Percentiles rank a stretch among this genome's conserved stretches.
phyloP scores from a whole-genome alignment of 2,797 vertebrate species.

The Rhinogobio ventralis region DNA sequence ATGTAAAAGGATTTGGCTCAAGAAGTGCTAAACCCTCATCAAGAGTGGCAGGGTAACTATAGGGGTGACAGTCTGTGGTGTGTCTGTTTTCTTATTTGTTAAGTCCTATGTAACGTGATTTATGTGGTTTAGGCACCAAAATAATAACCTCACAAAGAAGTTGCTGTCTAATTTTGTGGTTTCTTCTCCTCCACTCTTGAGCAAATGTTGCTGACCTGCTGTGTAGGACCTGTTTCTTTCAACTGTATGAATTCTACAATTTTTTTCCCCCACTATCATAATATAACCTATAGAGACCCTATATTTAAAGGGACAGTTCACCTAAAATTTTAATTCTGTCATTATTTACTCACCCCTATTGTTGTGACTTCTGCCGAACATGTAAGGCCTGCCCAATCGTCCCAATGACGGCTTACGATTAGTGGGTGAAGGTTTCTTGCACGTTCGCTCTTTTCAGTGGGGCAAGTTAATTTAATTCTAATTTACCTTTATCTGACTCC shows the following conservation, averaged over 20 bases:
- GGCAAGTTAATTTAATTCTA: too few species aligned
- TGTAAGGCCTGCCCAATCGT: too few species aligned
- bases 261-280: background rate
- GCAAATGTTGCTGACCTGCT: background rate
- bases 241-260: background rate
- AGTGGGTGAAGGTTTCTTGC: too few species aligned
- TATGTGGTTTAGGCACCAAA: background rate
- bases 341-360: background rate
- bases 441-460: too few species aligned
- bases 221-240: background rate
- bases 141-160: background rate
- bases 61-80: background rate
- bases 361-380: too few species aligned
- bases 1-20: slow-evolving; percentile 55
- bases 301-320: background rate
- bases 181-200: background rate
- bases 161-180: background rate
- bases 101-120: background rate
- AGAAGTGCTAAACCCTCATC: slow-evolving; percentile 32
- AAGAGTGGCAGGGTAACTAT: slow-evolving; percentile 9
- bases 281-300: background rate
- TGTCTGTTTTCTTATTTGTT: background rate
- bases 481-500: too few species aligned
- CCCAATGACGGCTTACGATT: too few species aligned
- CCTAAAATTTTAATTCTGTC: background rate